Percentiles rank a stretch among this genome's conserved stretches.
Conservation (phyloP, 1,140 invertebrate genomes). For the Drosophila insularis region DNA sequence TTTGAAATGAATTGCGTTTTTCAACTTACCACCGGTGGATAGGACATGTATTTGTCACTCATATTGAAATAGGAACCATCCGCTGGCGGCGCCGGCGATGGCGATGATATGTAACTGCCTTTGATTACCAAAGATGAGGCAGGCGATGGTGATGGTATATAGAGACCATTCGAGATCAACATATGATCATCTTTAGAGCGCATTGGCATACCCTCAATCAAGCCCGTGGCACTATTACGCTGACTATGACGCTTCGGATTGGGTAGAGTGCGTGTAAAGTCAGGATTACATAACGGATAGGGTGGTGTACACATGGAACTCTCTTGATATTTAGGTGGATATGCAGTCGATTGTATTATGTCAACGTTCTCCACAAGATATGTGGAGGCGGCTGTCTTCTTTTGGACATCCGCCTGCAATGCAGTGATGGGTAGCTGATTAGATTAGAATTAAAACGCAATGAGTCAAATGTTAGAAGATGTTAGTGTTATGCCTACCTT, state of each 20-base stretch:
- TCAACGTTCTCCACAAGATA: constrained; percentile 78
- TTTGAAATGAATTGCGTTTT: not conserved
- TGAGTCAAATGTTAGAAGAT: not conserved
- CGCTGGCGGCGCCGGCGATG: constrained; percentile 88
- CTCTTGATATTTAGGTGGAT: constrained; percentile 79
- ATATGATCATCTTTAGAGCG: constrained; percentile 78
- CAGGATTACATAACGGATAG: constrained; percentile 75
- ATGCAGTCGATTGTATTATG: constrained; percentile 75
- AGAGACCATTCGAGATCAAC: constrained; percentile 74
- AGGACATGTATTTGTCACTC: constrained; percentile 88
- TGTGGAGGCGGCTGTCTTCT: constrained; percentile 77
- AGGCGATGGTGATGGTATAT: constrained; percentile 75
- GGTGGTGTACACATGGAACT: constrained; percentile 78
- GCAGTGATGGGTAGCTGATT: constrained; percentile 76
- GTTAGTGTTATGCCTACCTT: constrained; percentile 60
- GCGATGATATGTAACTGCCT: constrained; percentile 82
- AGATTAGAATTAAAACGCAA: constrained; percentile 40
- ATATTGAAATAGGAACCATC: constrained; percentile 92
- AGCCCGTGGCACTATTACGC: constrained; percentile 64
- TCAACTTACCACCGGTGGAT: constrained; percentile 85
- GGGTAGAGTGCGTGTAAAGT: constrained; percentile 74
- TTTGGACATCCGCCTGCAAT: constrained; percentile 79
- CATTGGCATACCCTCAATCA: constrained; percentile 73
- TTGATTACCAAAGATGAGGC: constrained; percentile 79
- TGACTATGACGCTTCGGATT: constrained; percentile 77